Evolutionary conservation across 2,797 vertebrate genomes (phyloP).

Genomic region (Lepus oiostolus): DNA sequence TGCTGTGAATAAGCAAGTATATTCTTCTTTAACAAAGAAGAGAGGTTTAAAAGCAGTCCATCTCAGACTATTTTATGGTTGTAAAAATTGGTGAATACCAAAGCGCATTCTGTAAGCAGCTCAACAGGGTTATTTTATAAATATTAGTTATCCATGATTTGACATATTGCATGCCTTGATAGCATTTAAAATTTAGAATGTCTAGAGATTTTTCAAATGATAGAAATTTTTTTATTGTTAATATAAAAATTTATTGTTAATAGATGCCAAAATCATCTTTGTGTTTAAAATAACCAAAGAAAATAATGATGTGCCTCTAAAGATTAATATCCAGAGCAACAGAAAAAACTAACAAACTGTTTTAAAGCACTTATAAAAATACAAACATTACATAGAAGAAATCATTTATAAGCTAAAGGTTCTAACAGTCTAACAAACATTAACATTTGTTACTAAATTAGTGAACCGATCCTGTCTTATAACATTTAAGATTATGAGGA

Average conservation of each 20-base stretch:
- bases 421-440: not conserved
- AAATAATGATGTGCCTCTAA: not conserved
- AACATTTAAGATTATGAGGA: not conserved
- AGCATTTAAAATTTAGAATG: conserved; percentile 51
- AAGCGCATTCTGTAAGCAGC: conserved; percentile 14
- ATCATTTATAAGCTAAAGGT: not conserved
- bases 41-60: conserved; percentile 29
- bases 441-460: conserved; percentile 6
- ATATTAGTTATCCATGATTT: conserved; percentile 16
- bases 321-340: conserved; percentile 29
- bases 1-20: conserved; percentile 20
- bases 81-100: conserved; percentile 4
- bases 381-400: not conserved
- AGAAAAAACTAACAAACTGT: conserved; percentile 20
- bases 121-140: not conserved
- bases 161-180: not conserved
- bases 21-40: conserved; percentile 17
- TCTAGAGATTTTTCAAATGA: conserved; percentile 54
- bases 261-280: not conserved
- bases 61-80: not conserved
- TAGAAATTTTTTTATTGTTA: conserved; percentile 22
- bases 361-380: not conserved
- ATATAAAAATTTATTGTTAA: conserved; percentile 26
- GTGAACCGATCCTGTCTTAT: not conserved
- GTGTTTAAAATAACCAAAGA: conserved; percentile 51